Conservation (phyloP, 1,140 invertebrate genomes). For the Sarcophaga bullata region DNA sequence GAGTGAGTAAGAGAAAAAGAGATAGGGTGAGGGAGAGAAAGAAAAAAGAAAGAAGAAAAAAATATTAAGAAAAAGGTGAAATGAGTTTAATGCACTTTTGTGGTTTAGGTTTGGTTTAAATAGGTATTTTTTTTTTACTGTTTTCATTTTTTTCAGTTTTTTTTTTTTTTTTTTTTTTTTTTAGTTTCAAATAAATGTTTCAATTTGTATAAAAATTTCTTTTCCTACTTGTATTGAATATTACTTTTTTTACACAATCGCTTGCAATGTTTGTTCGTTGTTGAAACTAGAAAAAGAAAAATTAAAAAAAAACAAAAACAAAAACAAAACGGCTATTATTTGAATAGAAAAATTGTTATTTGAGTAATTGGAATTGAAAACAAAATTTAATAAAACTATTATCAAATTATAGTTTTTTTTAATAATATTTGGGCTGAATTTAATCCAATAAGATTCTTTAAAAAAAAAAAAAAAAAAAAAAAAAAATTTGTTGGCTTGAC, state of each 20-base stretch:
- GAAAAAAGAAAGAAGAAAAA: not conserved
- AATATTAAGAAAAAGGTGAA: constrained; percentile 31
- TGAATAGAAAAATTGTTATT: too few species aligned
- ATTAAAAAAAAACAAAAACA: not conserved
- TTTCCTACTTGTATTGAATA: constrained; percentile 14
- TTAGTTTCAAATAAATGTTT: constrained; percentile 10
- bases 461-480: too few species aligned
- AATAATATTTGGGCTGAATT: too few species aligned
- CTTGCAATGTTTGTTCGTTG: not conserved
- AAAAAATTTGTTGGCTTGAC: too few species aligned
- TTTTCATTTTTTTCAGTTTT: not conserved
- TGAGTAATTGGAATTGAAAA: too few species aligned
- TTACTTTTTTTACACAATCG: not conserved
- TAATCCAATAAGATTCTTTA: too few species aligned
- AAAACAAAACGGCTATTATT: too few species aligned
- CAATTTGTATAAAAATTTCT: constrained; percentile 4
- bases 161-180: not conserved
- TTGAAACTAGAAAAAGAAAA: too few species aligned
- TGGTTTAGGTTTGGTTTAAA: constrained; percentile 35
- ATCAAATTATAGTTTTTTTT: too few species aligned
- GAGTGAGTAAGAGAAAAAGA: not conserved
- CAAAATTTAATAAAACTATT: too few species aligned
- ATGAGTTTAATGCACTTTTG: constrained; percentile 39
- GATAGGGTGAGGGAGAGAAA: not conserved
- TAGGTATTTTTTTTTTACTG: constrained; percentile 2